These are phyloP conservation scores for Nibea coibor DNA, from an alignment of 2,113 vertebrate genomes.

Conservation along the genomic window DNA sequence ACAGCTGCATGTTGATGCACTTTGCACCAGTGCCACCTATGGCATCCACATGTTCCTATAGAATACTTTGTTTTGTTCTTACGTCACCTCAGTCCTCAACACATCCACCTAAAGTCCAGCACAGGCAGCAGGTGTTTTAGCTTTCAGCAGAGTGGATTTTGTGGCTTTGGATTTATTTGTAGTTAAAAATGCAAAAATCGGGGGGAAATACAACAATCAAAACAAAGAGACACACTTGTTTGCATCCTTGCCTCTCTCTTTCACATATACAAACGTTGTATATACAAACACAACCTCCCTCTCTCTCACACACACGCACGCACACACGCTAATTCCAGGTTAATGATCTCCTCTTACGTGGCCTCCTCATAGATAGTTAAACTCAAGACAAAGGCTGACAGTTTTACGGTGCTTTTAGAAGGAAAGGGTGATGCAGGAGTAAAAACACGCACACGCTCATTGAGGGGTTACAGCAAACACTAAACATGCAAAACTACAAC, in stretches of 20 bases:
- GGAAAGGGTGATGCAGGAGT: background rate
- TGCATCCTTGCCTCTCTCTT: slow-evolving; percentile 29
- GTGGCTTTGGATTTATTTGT: slow-evolving; percentile 14
- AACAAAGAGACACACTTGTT: slow-evolving; percentile 30
- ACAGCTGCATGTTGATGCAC: slow-evolving; percentile 1
- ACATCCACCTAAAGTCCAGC: background rate
- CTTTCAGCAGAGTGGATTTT: background rate
- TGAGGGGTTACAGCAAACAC: background rate
- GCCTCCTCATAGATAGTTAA: slow-evolving; percentile 43
- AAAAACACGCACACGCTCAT: slow-evolving; percentile 14
- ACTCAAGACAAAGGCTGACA: slow-evolving; percentile 56
- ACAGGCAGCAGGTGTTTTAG: slow-evolving; percentile 3
- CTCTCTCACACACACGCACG: slow-evolving; percentile 7
- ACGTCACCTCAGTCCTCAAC: background rate
- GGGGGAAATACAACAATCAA: slow-evolving; percentile 24
- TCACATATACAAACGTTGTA: slow-evolving; percentile 33
- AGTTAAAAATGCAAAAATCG: background rate
- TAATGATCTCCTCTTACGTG: slow-evolving; percentile 62
- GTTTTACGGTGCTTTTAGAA: slow-evolving; percentile 34
- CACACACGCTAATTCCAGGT: slow-evolving; percentile 48
- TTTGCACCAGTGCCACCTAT: background rate
- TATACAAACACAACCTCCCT: slow-evolving; percentile 48
- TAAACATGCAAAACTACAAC: background rate
- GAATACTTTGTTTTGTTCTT: background rate
- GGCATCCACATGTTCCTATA: background rate